Base-by-base conservation (phyloP, 2,113 vertebrate species). In the Collichthys lucidus region DNA sequence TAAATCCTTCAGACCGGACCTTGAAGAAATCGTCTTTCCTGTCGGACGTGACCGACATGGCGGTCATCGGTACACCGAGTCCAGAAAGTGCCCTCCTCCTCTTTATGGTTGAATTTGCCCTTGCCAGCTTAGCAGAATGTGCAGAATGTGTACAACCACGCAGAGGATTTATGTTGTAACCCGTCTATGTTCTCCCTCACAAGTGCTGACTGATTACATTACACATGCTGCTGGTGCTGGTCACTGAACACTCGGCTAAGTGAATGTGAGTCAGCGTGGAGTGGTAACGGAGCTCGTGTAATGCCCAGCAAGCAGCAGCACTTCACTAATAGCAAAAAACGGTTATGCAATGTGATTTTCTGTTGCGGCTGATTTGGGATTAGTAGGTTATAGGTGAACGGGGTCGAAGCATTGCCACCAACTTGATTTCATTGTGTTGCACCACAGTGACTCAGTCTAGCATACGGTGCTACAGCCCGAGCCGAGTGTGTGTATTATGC, bases 331-430 rank as follows among this genome's bases (percentile, higher is more conserved):
- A 72, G 67, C 67, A 86, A 79, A 86, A 86, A 49, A 29, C 26
- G 29, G 24, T 90, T 86, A 88, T 66, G 82, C 57, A 90, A 80
- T 56, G 64, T 56, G 26, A 88, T 86, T 84, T 72, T 86, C 78
- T 82, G 70, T n/a, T 31, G 24, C 64, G 78, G 55, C 80, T 74
- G 60, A 80, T 83, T 78, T 65, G 0, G 24, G 61, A 84, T 86
- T 79, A 77, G 74, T 40, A 69, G 75, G 72, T 85, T 61, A 74
- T 63, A 82, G 79, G 79, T 77, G 62, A 73, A 35, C 2, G 17
- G 22, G 74, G 76, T 67, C 69, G 31, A 49, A 57, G 42, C 63
- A 31, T 12, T 63, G 72, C 62, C 62, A 70, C 53, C 50, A 24
- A 57, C 65, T 74, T 82, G 0, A 50, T 78, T 76, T 68, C 55